Evolutionary conservation across 2,888 invertebrate species (phyloP).

Genomic region (Scaptomyza caliginosa): DNA sequence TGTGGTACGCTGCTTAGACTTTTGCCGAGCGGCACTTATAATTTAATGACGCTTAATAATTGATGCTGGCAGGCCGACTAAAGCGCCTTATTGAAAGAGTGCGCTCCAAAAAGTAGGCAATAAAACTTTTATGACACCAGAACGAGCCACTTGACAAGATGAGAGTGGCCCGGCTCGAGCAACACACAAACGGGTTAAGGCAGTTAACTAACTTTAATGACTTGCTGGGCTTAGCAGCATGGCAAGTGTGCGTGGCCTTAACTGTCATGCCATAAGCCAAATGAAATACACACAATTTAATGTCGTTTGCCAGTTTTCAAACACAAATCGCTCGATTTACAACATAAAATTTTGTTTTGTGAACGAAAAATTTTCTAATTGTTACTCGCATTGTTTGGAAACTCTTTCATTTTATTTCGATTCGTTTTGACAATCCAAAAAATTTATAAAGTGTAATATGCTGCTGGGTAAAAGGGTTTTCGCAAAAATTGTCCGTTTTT

Average conservation of each 20-base stretch:
- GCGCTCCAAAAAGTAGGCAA: constrained; percentile 53
- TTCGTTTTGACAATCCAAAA: not conserved
- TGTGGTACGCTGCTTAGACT: constrained; percentile 36
- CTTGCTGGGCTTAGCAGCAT: constrained; percentile 28
- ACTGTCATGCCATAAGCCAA: constrained; percentile 7
- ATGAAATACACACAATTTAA: not conserved
- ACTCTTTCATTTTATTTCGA: not conserved
- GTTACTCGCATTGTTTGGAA: not conserved
- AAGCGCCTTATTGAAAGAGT: constrained; percentile 67
- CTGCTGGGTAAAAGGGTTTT: constrained; percentile 22
- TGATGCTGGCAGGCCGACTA: constrained; percentile 60
- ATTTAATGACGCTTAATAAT: constrained; percentile 72
- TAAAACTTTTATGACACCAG: constrained; percentile 68
- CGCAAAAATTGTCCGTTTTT: constrained; percentile 14
- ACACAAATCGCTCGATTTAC: not conserved
- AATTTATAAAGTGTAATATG: constrained; percentile 12
- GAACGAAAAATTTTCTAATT: constrained; percentile 5
- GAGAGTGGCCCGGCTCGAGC: not conserved
- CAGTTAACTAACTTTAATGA: constrained; percentile 72
- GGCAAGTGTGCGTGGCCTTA: not conserved
- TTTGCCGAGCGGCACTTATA: constrained; percentile 51
- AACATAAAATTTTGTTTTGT: constrained; percentile 5
- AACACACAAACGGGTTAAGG: constrained; percentile 52
- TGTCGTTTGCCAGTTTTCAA: constrained; percentile 5
- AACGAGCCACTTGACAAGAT: constrained; percentile 40